Conservation (phyloP, 1,140 invertebrate species). For the Campoletis sonorensis region DNA sequence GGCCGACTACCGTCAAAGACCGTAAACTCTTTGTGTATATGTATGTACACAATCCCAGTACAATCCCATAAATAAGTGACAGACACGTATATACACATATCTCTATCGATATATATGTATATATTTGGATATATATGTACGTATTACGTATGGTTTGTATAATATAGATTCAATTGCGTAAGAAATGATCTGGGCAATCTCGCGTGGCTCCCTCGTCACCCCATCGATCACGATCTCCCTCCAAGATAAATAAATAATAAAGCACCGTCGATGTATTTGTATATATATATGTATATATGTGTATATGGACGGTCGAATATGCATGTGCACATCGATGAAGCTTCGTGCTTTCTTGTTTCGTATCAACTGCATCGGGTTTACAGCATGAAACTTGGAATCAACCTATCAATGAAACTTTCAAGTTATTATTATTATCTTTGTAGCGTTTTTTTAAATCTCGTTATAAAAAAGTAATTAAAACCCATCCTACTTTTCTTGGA, state of each 20-base stretch:
- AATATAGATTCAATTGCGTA: conserved; percentile 26
- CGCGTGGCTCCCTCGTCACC: conserved; percentile 29
- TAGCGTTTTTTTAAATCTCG: no score
- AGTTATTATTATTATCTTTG: not conserved
- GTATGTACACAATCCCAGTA: not conserved
- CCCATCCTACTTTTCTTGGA: no score
- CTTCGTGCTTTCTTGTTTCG: conserved; percentile 8
- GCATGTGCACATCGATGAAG: conserved; percentile 5
- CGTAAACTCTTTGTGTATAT: not conserved
- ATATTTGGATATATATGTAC: not conserved
- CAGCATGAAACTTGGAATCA: conserved; percentile 13
- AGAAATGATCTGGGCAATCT: conserved; percentile 36
- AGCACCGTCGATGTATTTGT: conserved; percentile 15
- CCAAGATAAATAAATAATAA: conserved; percentile 38
- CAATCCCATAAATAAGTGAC: conserved; percentile 14
- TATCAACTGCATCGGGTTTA: not conserved
- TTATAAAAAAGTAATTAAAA: no score
- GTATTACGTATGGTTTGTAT: not conserved
- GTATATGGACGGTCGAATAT: not conserved
- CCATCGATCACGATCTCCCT: conserved; percentile 36
- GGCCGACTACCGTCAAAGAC: conserved; percentile 6
- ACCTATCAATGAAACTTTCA: conserved; percentile 28
- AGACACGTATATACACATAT: not conserved
- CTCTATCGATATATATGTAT: not conserved
- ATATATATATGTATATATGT: not conserved